Evolutionary conservation across 2,113 vertebrate genomes (phyloP), one percentile per base, ranked within the genome.

Genomic region (Mormoops blainvillei): DNA sequence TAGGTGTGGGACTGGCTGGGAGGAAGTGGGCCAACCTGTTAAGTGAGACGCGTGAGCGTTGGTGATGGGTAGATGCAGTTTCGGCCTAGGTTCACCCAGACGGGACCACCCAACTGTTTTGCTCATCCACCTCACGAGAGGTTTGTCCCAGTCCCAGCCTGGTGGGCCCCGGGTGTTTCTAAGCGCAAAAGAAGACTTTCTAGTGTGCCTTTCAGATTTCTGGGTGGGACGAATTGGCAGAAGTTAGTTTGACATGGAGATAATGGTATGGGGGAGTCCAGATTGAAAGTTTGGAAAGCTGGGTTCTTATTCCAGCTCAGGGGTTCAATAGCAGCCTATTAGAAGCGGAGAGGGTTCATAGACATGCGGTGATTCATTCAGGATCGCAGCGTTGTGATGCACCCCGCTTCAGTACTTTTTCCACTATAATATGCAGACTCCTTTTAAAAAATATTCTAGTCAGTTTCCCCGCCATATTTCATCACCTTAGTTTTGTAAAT

Each of bases 1-100:
- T 92, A 84, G 52, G 91, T 90, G 24, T 43, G 22, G 77, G 33
- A 36, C 14, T 13, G 6, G 16, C 13, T n/a, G 18, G 63, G 78
- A 67, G 61, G 22, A 19, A 20, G 68, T 36, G 19, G 18, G 48
- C 26, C 8, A 12, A 20, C 14, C 48, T 38, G 70, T 19, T 22
- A 0, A 7, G 61, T 9, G 22, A 3, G n/a, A n/a, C n/a, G n/a
- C 43, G 61, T 43, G 54, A 56, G 12, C 38, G 4, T 4, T 10
- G 11, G 7, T 36, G 16, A 24, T 0, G 52, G 9, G 9, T 24
- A 0, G 6, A 31, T n/a, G 68, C 9, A 11, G 0, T 22, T 31
- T 45, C 77, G 41, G 43, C 58, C 77, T 16, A 56, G 28, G 18
- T 54, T 15, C n/a, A 3, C 41, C 61, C 5, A 41, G 63, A 63